These are phyloP conservation scores for Rhinogobio ventralis DNA, from an alignment of 2,797 vertebrate genomes.

Conservation along the genomic window DNA sequence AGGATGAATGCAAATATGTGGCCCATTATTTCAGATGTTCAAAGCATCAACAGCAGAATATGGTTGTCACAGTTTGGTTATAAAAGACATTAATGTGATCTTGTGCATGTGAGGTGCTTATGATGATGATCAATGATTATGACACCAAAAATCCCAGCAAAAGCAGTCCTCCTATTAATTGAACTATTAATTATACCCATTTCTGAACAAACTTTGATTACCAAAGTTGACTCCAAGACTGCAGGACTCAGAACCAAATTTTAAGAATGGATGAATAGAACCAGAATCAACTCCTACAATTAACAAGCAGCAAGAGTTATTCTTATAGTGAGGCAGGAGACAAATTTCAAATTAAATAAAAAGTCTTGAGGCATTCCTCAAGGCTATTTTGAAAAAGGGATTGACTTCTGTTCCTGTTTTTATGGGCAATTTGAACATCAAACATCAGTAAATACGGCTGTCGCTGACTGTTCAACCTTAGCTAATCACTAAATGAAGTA, in stretches of 20 bases:
- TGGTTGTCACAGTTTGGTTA: neutral
- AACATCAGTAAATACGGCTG: neutral
- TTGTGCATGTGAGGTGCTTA: neutral
- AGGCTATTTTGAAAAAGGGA: neutral
- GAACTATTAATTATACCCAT: too few species aligned
- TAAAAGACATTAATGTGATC: neutral
- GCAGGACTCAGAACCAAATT: neutral
- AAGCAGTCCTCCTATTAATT: neutral
- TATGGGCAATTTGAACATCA: neutral
- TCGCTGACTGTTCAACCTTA: neutral
- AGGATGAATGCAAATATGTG: neutral
- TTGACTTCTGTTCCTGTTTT: neutral
- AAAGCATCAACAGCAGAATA: neutral
- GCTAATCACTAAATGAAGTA: neutral
- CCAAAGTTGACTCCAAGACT: neutral
- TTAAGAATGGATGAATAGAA: neutral
- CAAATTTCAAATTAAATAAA: too few species aligned
- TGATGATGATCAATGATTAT: too few species aligned
- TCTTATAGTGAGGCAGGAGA: neutral
- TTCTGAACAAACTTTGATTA: too few species aligned
- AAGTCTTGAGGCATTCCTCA: too few species aligned
- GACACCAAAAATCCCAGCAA: neutral
- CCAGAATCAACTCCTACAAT: neutral
- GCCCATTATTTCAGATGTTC: slow-evolving; percentile 1
- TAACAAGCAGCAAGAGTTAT: neutral